Base-by-base conservation (phyloP, 2,113 vertebrate genomes). In the Corynorhinus townsendii region DNA sequence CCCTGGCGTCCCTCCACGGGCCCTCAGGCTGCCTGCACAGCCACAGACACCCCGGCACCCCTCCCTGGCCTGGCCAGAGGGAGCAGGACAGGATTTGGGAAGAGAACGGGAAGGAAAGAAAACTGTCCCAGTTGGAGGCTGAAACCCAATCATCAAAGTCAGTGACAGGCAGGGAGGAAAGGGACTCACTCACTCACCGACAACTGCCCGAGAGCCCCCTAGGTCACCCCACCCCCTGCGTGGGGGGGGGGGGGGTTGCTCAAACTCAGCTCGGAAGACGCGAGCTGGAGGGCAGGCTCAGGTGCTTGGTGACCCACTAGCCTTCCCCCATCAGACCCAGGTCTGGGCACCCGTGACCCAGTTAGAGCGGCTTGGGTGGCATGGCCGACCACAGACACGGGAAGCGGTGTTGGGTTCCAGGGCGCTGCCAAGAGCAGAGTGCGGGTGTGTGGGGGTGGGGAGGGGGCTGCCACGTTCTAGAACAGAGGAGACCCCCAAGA, bases 391-490 rank as follows among this genome's bases (percentile, higher is more conserved):
- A 93, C 82, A 94, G 69, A 72, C 68, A 38, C 0, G 14, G 90
- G 88, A 96, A 68, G 85, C 0, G 2, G 84, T 0, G 4, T 80
- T 17, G 35, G 77, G 77, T 20, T 49, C 88, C 81, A 52, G 69
- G 30, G 62, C 45, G 64, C 68, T 4, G 3, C n/a, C 68, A 33
- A 30, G 7, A 7, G n/a, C 26, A 79, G 43, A 12, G 19, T 8
- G 16, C 4, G 45, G 38, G 54, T 0, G 0, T 11, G 62, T 7
- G 26, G 10, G 30, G 2, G 35, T 0, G 3, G 24, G 33, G 83
- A 16, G 66, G n/a, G 33, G 14, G 47, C 1, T 19, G 43, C 35
- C 8, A 3, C 1, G n/a, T 4, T 33, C 82, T 35, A 14, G 14
- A 30, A 33, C 0, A 5, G 14, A 0, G 10, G 11, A 4, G 62